Percentiles rank a stretch among this genome's conserved stretches.
Evolutionary conservation across 2,888 invertebrate genomes (phyloP).

Genomic region (Cynaeus angustus): DNA sequence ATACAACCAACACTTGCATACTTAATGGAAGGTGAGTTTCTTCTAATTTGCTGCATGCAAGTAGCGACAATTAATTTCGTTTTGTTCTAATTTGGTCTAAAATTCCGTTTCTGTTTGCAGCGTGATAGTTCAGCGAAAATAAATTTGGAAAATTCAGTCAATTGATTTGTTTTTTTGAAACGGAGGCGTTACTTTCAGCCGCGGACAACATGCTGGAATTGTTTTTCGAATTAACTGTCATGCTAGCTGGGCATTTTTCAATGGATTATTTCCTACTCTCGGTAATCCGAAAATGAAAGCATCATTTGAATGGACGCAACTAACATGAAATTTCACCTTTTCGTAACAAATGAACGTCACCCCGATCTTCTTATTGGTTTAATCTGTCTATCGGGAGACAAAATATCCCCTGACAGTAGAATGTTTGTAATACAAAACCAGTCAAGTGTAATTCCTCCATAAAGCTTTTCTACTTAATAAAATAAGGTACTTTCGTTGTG

Average conservation of each 20-base stretch:
- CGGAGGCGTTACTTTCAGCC: too few relatives aligned
- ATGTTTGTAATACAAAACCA: constrained; percentile 58
- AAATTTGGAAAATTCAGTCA: too few relatives aligned
- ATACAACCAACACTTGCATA: constrained; percentile 52
- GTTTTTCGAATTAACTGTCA: too few relatives aligned
- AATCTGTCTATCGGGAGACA: constrained; percentile 49
- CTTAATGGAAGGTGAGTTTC: constrained; percentile 39
- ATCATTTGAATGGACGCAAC: neutral
- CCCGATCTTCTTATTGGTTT: constrained; percentile 47
- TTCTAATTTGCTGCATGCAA: constrained; percentile 48
- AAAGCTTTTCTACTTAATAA: constrained; percentile 53
- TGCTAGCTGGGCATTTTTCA: too few relatives aligned
- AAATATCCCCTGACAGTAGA: constrained; percentile 54
- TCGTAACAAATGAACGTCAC: constrained; percentile 23
- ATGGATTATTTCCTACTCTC: too few relatives aligned
- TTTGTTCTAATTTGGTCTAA: too few relatives aligned
- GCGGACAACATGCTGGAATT: too few relatives aligned
- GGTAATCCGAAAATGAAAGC: too few relatives aligned
- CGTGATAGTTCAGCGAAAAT: too few relatives aligned
- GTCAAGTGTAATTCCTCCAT: constrained; percentile 54
- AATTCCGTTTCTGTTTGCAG: too few relatives aligned
- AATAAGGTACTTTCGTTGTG: constrained; percentile 45
- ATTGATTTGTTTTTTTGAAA: too few relatives aligned
- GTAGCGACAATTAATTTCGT: constrained; percentile 37
- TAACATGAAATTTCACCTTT: constrained; percentile 17